Base-by-base conservation (phyloP, 2,113 vertebrate genomes). In the Centrocercus urophasianus region DNA sequence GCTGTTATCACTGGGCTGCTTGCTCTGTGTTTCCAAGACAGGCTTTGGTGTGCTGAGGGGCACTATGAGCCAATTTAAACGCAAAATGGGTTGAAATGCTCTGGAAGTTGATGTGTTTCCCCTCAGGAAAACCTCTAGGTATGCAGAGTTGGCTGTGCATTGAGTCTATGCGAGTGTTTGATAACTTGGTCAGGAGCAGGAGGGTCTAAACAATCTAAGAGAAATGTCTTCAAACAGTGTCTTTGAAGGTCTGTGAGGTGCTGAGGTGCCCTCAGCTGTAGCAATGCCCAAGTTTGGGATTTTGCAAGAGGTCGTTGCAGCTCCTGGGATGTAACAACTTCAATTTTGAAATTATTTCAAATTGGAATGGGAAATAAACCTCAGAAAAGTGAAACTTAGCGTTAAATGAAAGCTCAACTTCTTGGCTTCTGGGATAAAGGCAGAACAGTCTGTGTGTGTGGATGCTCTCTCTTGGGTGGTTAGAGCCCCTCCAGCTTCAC, bases 1-100 rank as follows among this genome's bases (percentile, higher is more conserved):
- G 6, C 6, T 1, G 2, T 57, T 59, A 36, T 30, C 25, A 2
- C 8, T 47, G 56, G 43, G 64, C 64, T 77, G 7, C 0, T 0
- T 28, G 38, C 36, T 1, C 48, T 54, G 27, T 34, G 45, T 21
- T 77, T 88, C 32, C 18, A 48, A 8, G 50, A 20, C 57, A 72
- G 63, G 21, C 24, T 52, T 57, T 54, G 21, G 30, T 48, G 45
- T 42, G 36, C 19, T 50, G 47, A 34, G 64, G 34, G 14, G 13
- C 27, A 5, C 61, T 65, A 0, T 8, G 59, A 47, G 25, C 40
- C 42, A n/a, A 50, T 7, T 73, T 18, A 70, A 71, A 60, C 1
- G 0, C 48, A 43, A 47, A 27, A 11, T 4, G 2, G 10, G 7
- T 61, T 86, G 69, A 50, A 54, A 63, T 57, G 22, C 40, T 17